Base-by-base conservation (phyloP, 2,113 vertebrate species). In the Catagonus wagneri region DNA sequence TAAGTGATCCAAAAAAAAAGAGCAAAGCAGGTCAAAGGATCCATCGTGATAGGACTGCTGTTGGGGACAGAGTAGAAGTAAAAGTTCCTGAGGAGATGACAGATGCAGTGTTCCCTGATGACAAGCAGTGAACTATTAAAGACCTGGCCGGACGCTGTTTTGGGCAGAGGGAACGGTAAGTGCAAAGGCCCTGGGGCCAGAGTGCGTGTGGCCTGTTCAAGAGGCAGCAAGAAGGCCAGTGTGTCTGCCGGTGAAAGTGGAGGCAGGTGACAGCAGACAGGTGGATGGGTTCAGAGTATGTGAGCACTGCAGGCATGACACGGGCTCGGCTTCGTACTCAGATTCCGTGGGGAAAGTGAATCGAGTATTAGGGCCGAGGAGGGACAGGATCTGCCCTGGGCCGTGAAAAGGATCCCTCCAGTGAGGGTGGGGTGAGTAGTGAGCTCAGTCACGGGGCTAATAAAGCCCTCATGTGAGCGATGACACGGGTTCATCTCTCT, bases 281-380 rank as follows among this genome's bases (percentile, higher is more conserved):
- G n/a, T 9, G 2, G 14, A 2, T 0, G 11, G 32, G 25, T 52
- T 80, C 39, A 34, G 52, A 9, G 10, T 0, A 0, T 2, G 27
- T 3, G 76, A 72, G 2, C 27, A 32, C 8, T 13, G 52, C 7
- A 27, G 66, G 14, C 3, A 15, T 13, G 52, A 25, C 7, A 13
- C 4, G 39, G 32, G 54, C 20, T 15, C 1, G 63, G 34, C 58
- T 84, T 81, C 85, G 44, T 32, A 36, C 71, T 75, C 34, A 58
- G 36, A 71, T 61, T 84, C 50, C 19, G 25, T 5, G 63, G 6
- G 11, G 84, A 17, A 79, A 78, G 27, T 4, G 17, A 27, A 8
- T 34, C 54, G 54, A 20, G 14, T 11, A 8, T 68, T 13, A 87
- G 60, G 36, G 50, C 39, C 0, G 1, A 9, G 4, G 11, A 5